phyloP scores from a whole-genome alignment of 2,113 vertebrate genomes.

The Lasiurus cinereus region DNA sequence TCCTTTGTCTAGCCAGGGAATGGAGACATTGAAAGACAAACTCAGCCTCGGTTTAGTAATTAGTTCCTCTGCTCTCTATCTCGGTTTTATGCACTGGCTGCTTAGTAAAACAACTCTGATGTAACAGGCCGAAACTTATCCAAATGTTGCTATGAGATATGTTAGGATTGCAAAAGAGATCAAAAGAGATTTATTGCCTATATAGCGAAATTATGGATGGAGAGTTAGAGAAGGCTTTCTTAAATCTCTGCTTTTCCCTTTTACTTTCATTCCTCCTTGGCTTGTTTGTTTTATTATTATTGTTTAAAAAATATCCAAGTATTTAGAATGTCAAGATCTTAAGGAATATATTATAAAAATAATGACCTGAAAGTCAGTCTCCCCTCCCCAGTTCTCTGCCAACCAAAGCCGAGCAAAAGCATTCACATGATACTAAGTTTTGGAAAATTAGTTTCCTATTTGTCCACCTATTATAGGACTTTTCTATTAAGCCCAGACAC shows the following conservation, averaged over 20 bases:
- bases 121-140: background rate
- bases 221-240: background rate
- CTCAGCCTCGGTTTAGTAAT: background rate
- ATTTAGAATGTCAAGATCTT: background rate
- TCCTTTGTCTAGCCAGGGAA: background rate
- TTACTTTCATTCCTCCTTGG: background rate
- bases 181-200: slow-evolving; percentile 49
- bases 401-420: slow-evolving; percentile 43
- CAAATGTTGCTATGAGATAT: background rate
- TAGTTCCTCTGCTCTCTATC: background rate
- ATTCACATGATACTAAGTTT: background rate
- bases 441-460: slow-evolving; percentile 75
- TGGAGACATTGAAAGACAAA: slow-evolving; percentile 12
- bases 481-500: slow-evolving; percentile 82
- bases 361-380: slow-evolving; percentile 29
- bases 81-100: background rate
- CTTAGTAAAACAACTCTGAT: background rate
- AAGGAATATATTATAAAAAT: slow-evolving; percentile 25
- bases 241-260: background rate
- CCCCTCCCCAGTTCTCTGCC: background rate
- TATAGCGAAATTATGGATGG: background rate
- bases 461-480: slow-evolving; percentile 72
- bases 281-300: no score
- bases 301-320: background rate
- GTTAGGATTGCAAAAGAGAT: background rate